Conservation (phyloP, 2,888 invertebrate genomes). For the Physocephala rufipes region DNA sequence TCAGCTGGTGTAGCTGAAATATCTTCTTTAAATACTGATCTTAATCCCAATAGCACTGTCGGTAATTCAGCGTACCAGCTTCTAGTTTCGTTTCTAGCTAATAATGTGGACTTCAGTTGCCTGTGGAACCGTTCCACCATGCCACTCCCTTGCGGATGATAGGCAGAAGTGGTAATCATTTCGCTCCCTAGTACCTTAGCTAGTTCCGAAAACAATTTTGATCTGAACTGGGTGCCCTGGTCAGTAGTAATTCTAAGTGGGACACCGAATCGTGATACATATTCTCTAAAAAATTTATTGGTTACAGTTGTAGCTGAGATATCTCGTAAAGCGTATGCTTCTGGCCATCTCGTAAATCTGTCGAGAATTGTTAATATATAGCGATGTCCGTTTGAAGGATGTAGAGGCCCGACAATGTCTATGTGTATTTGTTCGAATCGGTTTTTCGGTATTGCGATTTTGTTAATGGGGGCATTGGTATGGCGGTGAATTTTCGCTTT, state of each 20-base stretch:
- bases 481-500: neutral
- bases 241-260: neutral
- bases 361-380: neutral
- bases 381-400: neutral
- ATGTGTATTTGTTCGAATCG: neutral
- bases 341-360: neutral
- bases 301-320: neutral
- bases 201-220: neutral
- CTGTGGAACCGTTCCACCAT: neutral
- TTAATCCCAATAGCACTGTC: too few species aligned
- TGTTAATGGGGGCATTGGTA: neutral
- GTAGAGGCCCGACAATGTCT: neutral
- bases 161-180: neutral
- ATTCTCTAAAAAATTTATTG: neutral
- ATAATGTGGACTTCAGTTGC: neutral
- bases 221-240: neutral
- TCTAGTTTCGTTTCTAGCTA: neutral
- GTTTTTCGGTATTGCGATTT: neutral
- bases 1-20: too few species aligned
- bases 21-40: too few species aligned
- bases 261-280: neutral
- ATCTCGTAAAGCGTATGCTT: neutral
- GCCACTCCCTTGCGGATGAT: conserved; percentile 4
- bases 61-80: too few species aligned
- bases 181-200: neutral